Evolutionary conservation across 2,113 vertebrate species (phyloP), one percentile per base, ranked within the genome.

Genomic region (Strix aluco): DNA sequence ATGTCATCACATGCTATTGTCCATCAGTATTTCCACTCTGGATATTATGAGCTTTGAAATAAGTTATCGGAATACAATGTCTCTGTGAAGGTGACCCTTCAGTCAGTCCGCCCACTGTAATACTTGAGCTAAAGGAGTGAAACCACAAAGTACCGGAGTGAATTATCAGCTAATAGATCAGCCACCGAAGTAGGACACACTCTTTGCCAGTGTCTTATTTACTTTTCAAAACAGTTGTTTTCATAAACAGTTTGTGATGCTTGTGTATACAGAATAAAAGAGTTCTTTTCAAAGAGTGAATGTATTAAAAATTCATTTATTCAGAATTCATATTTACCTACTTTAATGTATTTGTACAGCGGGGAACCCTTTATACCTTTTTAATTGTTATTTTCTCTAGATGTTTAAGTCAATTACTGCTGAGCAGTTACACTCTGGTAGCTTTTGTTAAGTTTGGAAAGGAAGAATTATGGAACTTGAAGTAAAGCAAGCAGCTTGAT

Each of bases 221-320:
- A 82, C 54, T 95, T 95, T 92, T 83, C 92, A 82, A 67, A 91
- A 75, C 74, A 77, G 70, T 79, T 94, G 57, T 91, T 97, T 95
- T 91, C 89, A 80, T 94, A 88, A 95, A 91, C 81, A 91, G 66
- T 80, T 95, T 94, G 78, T 91, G 94, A 91, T 9, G 63, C 78
- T 93, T 89, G 32, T 92, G 72, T 93, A 72, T 80, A 69, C 88
- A 81, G 82, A 95, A 88, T 74, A 52, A 94, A 86, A 95, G 90
- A 88, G 69, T 54, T 59, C 11, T 88, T 93, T 96, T 95, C 95
- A 94, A 94, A 96, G 95, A 78, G 66, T 27, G 42, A 66, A 59
- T 51, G 15, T 82, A 91, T 96, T 97, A 94, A 92, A 94, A 91
- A 96, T 95, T 95, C 65, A 95, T 96, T 95, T 97, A 94, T 94